Percentiles rank a stretch among this genome's conserved stretches.
Evolutionary conservation across 2,888 invertebrate species (phyloP).

Genomic region (Eumerus sabulonum): DNA sequence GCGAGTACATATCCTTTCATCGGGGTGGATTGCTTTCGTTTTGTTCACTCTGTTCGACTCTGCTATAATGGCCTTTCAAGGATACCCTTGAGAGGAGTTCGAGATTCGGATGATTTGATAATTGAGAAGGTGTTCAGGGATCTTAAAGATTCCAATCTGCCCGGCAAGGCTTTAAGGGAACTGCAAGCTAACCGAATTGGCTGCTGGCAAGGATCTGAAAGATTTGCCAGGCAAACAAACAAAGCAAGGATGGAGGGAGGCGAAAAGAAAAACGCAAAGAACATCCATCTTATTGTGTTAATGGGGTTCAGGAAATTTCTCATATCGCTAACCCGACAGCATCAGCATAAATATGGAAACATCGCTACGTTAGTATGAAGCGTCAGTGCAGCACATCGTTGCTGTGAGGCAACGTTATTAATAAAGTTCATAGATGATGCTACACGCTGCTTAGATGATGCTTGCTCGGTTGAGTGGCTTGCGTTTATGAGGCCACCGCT

Average conservation of each 20-base stretch:
- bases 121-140: too few species aligned
- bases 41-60: too few species aligned
- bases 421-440: constrained; percentile 69
- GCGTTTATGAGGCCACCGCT: constrained; percentile 68
- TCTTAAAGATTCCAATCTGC: too few species aligned
- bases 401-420: constrained; percentile 61
- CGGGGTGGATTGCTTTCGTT: too few species aligned
- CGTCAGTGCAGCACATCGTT: background rate
- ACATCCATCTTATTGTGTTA: constrained; percentile 68
- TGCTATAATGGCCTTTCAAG: too few species aligned
- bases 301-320: constrained; percentile 66
- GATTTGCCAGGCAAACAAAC: constrained; percentile 1
- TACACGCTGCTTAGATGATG: constrained; percentile 67
- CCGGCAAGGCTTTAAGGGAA: too few species aligned
- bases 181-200: too few species aligned
- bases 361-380: too few species aligned
- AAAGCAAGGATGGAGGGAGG: constrained; percentile 17
- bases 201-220: background rate
- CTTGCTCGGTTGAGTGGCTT: constrained; percentile 68
- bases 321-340: constrained; percentile 58
- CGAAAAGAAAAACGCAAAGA: constrained; percentile 45
- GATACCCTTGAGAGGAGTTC: too few species aligned
- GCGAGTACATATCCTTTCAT: too few species aligned
- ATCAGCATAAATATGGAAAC: constrained; percentile 2
- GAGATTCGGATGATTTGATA: too few species aligned